Evolutionary conservation across 1,140 invertebrate genomes (phyloP).

Genomic region (Archivesica marissinica): DNA sequence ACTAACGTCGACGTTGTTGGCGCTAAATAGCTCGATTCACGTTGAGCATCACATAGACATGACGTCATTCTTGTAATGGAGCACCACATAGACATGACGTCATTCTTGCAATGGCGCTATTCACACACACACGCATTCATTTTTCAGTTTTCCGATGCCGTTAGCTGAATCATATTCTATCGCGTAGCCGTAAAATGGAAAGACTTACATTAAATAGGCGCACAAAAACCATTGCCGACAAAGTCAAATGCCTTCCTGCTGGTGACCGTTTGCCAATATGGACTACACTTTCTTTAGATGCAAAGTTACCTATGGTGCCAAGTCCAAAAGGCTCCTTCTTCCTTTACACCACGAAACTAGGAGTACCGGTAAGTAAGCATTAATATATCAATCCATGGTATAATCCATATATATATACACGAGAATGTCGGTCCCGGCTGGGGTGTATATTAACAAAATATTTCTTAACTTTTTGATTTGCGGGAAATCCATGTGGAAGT

Average conservation of each 20-base stretch:
- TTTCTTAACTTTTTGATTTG: not conserved
- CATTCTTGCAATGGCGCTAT: too few species aligned
- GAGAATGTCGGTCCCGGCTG: not conserved
- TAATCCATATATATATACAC: too few species aligned
- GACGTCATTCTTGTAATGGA: not conserved
- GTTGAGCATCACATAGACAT: not conserved
- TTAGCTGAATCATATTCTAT: not conserved
- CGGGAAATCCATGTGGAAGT: too few species aligned
- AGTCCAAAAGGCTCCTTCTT: constrained; percentile 62
- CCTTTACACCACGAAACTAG: constrained; percentile 64
- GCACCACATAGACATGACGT: not conserved
- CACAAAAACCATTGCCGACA: constrained; percentile 21
- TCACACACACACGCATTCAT: too few species aligned
- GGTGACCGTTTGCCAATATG: constrained; percentile 66
- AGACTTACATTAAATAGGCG: constrained; percentile 56
- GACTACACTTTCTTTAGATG: constrained; percentile 65
- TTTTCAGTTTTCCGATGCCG: too few species aligned
- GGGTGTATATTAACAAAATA: not conserved
- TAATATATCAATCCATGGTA: too few species aligned
- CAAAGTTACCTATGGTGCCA: constrained; percentile 67
- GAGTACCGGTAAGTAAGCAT: constrained; percentile 64
- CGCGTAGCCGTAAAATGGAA: constrained; percentile 31
- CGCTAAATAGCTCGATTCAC: not conserved
- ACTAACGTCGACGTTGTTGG: not conserved
- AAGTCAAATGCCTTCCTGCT: constrained; percentile 57